Evolutionary conservation across 1,140 invertebrate species (phyloP).

Genomic region (Hyles euphorbiae): DNA sequence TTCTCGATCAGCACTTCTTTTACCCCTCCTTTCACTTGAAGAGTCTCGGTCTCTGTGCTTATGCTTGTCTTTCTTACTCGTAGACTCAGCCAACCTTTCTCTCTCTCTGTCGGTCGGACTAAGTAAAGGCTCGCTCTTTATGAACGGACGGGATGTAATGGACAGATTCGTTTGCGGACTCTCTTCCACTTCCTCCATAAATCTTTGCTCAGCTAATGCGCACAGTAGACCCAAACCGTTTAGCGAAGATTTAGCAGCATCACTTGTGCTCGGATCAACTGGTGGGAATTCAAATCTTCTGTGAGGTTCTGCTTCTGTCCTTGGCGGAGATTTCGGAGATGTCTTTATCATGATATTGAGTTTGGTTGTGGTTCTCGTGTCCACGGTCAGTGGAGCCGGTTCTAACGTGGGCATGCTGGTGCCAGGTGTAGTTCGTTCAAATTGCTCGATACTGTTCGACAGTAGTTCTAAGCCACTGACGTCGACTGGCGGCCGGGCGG

Average conservation of each 20-base stretch:
- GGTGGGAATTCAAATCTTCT: constrained; percentile 61
- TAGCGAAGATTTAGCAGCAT: constrained; percentile 63
- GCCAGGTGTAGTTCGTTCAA: constrained; percentile 75
- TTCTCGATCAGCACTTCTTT: constrained; percentile 53
- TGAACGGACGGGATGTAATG: constrained; percentile 45
- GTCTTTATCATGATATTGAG: constrained; percentile 66
- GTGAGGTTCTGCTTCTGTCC: constrained; percentile 42
- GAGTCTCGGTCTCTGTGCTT: constrained; percentile 56
- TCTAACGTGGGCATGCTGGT: constrained; percentile 52
- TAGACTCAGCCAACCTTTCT: constrained; percentile 31
- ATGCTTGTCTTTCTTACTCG: constrained; percentile 53
- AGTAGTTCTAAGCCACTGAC: constrained; percentile 87
- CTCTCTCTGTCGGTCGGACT: constrained; percentile 49
- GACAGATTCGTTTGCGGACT: constrained; percentile 31
- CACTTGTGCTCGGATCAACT: constrained; percentile 31
- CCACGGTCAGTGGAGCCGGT: constrained; percentile 48
- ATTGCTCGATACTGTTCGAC: constrained; percentile 87
- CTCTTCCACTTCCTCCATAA: constrained; percentile 83
- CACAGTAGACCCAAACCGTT: constrained; percentile 88
- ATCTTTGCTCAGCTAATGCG: constrained; percentile 89
- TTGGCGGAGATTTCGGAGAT: constrained; percentile 65
- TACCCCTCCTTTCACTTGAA: constrained; percentile 51
- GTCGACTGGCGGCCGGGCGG: constrained; percentile 74
- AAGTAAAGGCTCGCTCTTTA: constrained; percentile 55
- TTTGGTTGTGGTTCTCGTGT: constrained; percentile 54